These are phyloP conservation scores for Sprattus sprattus DNA, from an alignment of 2,113 vertebrate species.

Conservation along the genomic window DNA sequence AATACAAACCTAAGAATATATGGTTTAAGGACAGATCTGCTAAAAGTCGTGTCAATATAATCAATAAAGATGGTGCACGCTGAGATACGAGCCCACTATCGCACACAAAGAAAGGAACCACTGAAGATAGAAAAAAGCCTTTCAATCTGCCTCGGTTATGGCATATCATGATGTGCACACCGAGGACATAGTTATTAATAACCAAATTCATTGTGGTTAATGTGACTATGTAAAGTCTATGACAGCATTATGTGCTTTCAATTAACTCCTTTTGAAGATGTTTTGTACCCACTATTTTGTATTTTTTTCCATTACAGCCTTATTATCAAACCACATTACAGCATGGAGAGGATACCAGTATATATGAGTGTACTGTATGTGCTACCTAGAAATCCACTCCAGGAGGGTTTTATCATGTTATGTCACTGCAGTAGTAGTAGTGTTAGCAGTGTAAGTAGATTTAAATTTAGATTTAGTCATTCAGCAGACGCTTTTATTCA, in stretches of 20 bases:
- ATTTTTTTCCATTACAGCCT: background rate
- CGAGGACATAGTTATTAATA: background rate
- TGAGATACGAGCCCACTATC: background rate
- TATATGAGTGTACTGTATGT: too few species aligned
- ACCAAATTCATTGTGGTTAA: background rate
- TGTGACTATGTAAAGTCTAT: background rate
- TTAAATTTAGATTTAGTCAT: too few species aligned
- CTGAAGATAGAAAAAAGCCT: background rate
- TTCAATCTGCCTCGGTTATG: background rate
- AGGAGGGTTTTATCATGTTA: too few species aligned
- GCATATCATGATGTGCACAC: background rate
- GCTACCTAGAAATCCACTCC: too few species aligned
- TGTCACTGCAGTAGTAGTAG: background rate
- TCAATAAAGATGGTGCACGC: background rate
- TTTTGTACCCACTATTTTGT: background rate
- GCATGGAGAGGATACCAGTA: too few species aligned
- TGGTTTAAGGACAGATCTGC: background rate
- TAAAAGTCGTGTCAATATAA: conserved; percentile 5
- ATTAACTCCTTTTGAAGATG: background rate
- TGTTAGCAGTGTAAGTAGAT: too few species aligned
- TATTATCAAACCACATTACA: too few species aligned
- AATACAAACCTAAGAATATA: background rate
- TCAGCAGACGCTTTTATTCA: too few species aligned
- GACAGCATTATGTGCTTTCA: background rate
- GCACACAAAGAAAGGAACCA: background rate